These are phyloP conservation scores for Mormyrus iriodes DNA, from an alignment of 2,113 vertebrate genomes.

Conservation along the genomic window DNA sequence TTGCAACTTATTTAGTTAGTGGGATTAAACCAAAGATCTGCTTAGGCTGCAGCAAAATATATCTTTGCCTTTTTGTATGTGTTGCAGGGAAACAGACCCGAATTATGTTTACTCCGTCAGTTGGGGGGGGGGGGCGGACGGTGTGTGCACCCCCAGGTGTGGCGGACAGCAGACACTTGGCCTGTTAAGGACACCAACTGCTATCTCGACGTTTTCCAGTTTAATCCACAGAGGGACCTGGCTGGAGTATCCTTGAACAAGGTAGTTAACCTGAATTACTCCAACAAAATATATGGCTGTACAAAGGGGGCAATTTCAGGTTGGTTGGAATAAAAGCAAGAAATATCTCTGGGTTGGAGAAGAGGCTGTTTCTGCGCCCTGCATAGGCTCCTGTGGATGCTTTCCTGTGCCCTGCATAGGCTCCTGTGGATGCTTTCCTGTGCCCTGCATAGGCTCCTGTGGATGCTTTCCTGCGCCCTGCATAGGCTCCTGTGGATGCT, in stretches of 20 bases:
- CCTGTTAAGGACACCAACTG: background rate
- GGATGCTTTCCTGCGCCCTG: slow-evolving; percentile 32
- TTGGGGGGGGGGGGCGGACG: background rate
- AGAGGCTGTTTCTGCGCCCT: background rate
- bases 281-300: slow-evolving; percentile 43
- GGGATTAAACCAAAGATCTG: background rate
- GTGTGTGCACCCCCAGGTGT: background rate
- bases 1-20: background rate
- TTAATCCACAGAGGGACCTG: background rate
- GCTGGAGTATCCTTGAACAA: background rate
- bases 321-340: background rate
- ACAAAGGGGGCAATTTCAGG: background rate
- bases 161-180: background rate
- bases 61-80: background rate
- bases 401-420: too few species aligned
- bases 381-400: background rate
- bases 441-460: slow-evolving; percentile 25
- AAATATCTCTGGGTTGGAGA: background rate
- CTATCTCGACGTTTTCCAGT: background rate
- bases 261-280: slow-evolving; percentile 3
- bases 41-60: background rate
- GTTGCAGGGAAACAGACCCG: background rate
- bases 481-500: background rate
- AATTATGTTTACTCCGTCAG: background rate
- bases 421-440: slow-evolving; percentile 3